Conservation (phyloP, 2,797 vertebrate species). For the Orientallactaga sibirica region DNA sequence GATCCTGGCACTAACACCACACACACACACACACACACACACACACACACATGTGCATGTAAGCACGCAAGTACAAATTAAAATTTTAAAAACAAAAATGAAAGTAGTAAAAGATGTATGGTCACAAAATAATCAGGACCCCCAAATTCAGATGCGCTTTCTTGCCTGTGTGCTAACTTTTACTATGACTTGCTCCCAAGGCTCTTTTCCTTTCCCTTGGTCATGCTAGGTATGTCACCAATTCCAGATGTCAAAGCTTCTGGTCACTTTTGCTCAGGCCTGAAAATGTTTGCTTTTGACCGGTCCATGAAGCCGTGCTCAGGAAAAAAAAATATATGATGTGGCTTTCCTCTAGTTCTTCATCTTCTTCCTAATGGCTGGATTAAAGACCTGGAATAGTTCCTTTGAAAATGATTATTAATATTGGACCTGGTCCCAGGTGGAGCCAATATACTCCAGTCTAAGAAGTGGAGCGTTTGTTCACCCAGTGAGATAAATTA, state of each 20-base stretch:
- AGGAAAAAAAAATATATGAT: background rate
- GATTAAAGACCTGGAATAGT: conserved; percentile 70
- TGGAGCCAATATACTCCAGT: conserved; percentile 64
- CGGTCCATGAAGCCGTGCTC: background rate
- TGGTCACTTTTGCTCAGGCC: background rate
- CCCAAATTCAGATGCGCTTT: conserved; percentile 30
- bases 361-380: conserved; percentile 63
- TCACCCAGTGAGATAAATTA: conserved; percentile 74
- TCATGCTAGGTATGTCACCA: background rate
- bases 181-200: background rate
- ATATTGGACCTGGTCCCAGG: conserved; percentile 72
- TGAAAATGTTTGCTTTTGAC: background rate
- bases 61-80: background rate
- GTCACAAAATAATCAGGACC: conserved; percentile 30
- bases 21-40: background rate
- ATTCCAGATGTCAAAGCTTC: background rate
- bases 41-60: background rate
- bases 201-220: background rate
- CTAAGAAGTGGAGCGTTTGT: conserved; percentile 18
- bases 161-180: background rate
- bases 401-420: conserved; percentile 78
- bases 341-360: conserved; percentile 56
- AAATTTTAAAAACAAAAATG: too few relatives aligned
- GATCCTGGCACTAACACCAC: too few relatives aligned
- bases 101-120: too few relatives aligned